Evolutionary conservation across 1,140 invertebrate species (phyloP), one percentile per base, ranked within the genome.

Genomic region (Apocrypta bakeri): DNA sequence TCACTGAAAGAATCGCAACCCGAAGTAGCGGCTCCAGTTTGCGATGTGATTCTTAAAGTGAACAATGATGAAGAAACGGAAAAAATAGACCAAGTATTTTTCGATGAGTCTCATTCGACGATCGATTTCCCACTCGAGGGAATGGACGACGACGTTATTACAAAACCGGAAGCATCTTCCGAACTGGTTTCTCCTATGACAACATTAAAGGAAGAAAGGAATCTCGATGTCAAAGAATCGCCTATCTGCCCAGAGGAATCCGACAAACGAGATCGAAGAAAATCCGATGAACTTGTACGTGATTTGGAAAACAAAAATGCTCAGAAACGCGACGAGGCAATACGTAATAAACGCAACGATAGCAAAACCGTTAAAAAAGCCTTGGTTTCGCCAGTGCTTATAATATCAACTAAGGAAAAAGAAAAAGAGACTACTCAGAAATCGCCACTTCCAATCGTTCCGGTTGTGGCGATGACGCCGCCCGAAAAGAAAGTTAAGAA

Each of bases 301-400:
- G 14, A 40, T 17, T 21, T 14, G 2, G 63, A 25, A 66, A 25
- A 66, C 9, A 25, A 66, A 29, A 66, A 25, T 14, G 24, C 25
- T 66, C 63, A 29, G 27, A 27, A 27, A 66, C 24, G 24, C 25
- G 27, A 29, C 12, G 63, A 66, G 24, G 63, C 24, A 25, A 25
- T 29, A 25, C 63, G 63, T 24, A 66, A 27, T 14, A 66, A 29
- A 14, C 24, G 27, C 9, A 66, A 29, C 2, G 63, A 66, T 27
- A 6, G 2, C 48, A 27, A 66, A 66, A 92, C 94, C 76, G 92
- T 93, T 68, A 93, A 93, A 86, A 93, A 93, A 86, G 94, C 92
- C 77, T 93, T 94, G 83, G 91, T 93, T 40, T 94, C 94, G 4
- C 93, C 95, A 85, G 93, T 95, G 4, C 86, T 95, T 25, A 92